phyloP scores from a whole-genome alignment of 2,888 invertebrate species.

The Prostheceraeus crozeri region DNA sequence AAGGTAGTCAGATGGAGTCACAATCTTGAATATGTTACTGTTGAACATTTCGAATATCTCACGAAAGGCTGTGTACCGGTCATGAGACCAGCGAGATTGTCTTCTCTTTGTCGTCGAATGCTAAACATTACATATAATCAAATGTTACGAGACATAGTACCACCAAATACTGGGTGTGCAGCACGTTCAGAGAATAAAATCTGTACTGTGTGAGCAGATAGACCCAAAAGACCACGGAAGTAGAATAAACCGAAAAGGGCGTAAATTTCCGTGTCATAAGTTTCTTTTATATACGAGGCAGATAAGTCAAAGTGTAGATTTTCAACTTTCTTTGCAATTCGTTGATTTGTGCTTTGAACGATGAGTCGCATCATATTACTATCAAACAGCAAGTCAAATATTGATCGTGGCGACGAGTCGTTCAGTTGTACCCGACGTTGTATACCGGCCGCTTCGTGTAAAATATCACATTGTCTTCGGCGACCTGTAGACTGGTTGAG shows the following conservation, averaged over 20 bases:
- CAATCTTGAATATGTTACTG: no score
- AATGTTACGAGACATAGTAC: background rate
- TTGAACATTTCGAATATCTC: no score
- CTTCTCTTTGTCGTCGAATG: background rate
- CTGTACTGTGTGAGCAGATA: background rate
- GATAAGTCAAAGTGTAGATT: no score
- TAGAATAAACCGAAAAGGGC: background rate
- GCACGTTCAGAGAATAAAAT: constrained; percentile 10
- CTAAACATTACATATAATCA: background rate
- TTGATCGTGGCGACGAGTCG: background rate
- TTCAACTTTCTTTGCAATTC: background rate
- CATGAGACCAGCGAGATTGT: constrained; percentile 4
- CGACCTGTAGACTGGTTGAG: constrained; percentile 18
- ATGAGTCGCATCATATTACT: background rate
- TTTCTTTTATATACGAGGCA: constrained; percentile 1
- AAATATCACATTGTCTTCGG: constrained; percentile 15
- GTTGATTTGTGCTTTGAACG: background rate
- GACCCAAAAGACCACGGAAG: constrained; percentile 22
- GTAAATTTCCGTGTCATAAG: constrained; percentile 2
- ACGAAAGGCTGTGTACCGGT: no score
- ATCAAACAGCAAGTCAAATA: background rate
- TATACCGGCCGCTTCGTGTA: background rate
- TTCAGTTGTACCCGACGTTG: background rate
- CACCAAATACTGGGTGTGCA: constrained; percentile 17
- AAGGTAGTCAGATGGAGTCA: no score